Conservation (phyloP, 2,113 vertebrate species). For the Oplegnathus fasciatus region DNA sequence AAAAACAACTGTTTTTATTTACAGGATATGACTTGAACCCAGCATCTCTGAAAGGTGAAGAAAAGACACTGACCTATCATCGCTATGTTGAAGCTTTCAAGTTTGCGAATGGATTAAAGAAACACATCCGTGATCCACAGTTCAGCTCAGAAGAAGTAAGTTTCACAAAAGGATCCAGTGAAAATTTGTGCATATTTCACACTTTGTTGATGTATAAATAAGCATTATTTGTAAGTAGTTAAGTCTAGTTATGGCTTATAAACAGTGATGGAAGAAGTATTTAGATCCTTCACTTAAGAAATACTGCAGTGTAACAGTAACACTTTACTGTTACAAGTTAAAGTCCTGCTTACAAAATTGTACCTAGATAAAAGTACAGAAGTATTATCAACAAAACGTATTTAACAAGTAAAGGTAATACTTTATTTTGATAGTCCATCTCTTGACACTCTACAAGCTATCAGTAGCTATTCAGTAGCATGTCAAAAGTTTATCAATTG, state of each 20-base stretch:
- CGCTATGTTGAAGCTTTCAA: slow-evolving; percentile 88
- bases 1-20: slow-evolving; percentile 28
- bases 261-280: background rate
- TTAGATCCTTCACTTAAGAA: background rate
- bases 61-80: slow-evolving; percentile 84
- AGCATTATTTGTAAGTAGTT: background rate
- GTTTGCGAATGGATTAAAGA: slow-evolving; percentile 85
- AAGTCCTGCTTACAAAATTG: no score
- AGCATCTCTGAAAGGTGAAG: slow-evolving; percentile 53
- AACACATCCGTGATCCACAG: slow-evolving; percentile 79
- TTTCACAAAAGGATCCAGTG: background rate
- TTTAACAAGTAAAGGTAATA: no score
- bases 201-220: background rate
- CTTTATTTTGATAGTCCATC: no score
- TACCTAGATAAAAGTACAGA: no score
- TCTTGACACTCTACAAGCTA: no score
- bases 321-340: no score
- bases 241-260: background rate
- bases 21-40: slow-evolving; percentile 85
- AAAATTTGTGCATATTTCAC: background rate
- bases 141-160: slow-evolving; percentile 62
- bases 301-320: background rate
- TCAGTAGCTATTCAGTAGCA: no score
- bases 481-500: no score
- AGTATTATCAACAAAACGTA: no score